Evolutionary conservation across 1,140 invertebrate species (phyloP), one percentile per base, ranked within the genome.

Genomic region (Oryctes rhinoceros): DNA sequence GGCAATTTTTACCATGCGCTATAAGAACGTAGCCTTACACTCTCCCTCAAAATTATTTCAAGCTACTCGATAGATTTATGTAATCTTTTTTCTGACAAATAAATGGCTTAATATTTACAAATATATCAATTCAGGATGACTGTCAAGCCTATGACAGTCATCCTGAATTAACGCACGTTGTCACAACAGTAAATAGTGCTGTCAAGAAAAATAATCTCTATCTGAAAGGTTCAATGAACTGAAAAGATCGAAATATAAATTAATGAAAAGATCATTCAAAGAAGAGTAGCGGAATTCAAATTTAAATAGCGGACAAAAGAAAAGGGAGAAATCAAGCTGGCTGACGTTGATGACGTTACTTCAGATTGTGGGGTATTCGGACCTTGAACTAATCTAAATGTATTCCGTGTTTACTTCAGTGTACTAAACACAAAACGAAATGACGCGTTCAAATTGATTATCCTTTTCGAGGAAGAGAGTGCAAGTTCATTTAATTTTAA

Each of bases 151-250:
- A 7, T 39, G 7, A 39, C 7, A 39, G 9, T 44, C 9, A 44
- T 3, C 9, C 9, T 10, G 9, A 7, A 44, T 10, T 10, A 44
- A 44, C 9, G 39, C 1, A 44, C 5, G 39, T 44, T 44, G 39
- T 44, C 39, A 3, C 5, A 5, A 5, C 39, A 44, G 9, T 44
- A 44, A 44, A 44, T 44, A 5, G 39, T 10, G 5, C 39, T 44
- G 39, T 44, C 39, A 44, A 44, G 5, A 44, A 44, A 44, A 44
- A 30, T 30, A 44, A 44, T 7, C 39, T 44, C 39, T 44, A 44
- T 5, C 39, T 44, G 9, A 10, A 10, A 44, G 39, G 39, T 44
- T 44, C 39, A 44, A 44, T 44, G 39, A 95, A 44, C 39, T 44
- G 39, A 10, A 44, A 44, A 44, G 39, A 7, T 44, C 39, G 39